A percentile compares a stretch with the other conserved stretches of the same genome.
Conservation (phyloP, 2,113 vertebrate species). For the Glaucidium brasilianum region DNA sequence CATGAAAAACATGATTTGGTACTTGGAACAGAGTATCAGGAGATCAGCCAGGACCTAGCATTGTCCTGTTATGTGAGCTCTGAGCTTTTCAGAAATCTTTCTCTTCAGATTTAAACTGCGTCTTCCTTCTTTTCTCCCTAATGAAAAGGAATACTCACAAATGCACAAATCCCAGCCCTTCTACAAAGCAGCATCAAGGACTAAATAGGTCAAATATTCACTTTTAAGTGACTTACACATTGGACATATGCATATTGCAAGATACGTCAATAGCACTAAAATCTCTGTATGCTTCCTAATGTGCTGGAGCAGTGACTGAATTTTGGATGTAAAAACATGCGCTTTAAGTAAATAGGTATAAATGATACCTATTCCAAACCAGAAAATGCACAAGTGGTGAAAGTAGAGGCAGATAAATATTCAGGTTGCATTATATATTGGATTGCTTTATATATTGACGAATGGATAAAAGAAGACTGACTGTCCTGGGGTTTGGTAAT, state of each 20-base stretch:
- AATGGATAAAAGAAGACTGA: not conserved
- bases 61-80: not conserved
- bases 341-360: not conserved
- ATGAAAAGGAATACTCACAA: not conserved
- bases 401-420: not conserved
- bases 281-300: not conserved
- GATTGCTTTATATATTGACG: slow-evolving; percentile 25
- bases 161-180: not conserved
- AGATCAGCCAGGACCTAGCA: not conserved
- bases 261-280: not conserved
- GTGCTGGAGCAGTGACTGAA: not conserved
- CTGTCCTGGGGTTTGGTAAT: slow-evolving; percentile 8
- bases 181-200: not conserved
- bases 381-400: not conserved
- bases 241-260: not conserved
- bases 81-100: not conserved
- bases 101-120: not conserved
- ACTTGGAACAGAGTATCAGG: not conserved
- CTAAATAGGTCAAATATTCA: not conserved
- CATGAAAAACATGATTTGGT: not conserved
- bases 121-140: not conserved
- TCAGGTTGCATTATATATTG: slow-evolving; percentile 17
- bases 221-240: not conserved
- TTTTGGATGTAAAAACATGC: not conserved
- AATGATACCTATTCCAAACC: not conserved